phyloP scores from a whole-genome alignment of 2,888 invertebrate species.

The Magallana nippona region DNA sequence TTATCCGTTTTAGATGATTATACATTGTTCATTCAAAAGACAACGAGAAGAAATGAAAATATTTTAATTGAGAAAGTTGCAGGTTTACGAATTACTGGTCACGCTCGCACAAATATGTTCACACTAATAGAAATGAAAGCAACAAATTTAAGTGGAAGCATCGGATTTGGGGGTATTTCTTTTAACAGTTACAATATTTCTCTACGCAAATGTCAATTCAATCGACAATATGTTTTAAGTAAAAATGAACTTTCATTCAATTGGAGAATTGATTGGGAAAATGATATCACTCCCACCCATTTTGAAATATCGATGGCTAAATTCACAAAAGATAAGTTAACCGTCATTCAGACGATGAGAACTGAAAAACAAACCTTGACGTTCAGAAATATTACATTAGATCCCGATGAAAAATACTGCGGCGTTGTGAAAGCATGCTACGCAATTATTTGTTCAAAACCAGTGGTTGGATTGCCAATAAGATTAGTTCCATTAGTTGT shows the following conservation, averaged over 20 bases:
- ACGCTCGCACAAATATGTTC: neutral
- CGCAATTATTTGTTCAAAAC: neutral
- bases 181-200: neutral
- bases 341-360: neutral
- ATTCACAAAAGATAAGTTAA: neutral
- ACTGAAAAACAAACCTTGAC: neutral
- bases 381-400: neutral
- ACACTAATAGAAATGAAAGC: neutral
- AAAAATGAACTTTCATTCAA: neutral
- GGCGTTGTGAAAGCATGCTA: neutral
- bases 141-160: neutral
- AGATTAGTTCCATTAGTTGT: neutral
- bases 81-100: neutral
- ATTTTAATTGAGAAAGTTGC: no score
- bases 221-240: neutral
- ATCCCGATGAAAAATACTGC: neutral
- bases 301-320: conserved; percentile 11
- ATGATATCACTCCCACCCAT: neutral
- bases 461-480: neutral
- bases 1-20: neutral
- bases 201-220: neutral
- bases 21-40: conserved; percentile 1
- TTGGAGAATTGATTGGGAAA: neutral
- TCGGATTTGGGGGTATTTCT: neutral
- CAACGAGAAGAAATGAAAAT: neutral